A percentile compares a stretch with the other conserved stretches of the same genome.
Conservation (phyloP, 2,797 vertebrate genomes). For the Spizella passerina region DNA sequence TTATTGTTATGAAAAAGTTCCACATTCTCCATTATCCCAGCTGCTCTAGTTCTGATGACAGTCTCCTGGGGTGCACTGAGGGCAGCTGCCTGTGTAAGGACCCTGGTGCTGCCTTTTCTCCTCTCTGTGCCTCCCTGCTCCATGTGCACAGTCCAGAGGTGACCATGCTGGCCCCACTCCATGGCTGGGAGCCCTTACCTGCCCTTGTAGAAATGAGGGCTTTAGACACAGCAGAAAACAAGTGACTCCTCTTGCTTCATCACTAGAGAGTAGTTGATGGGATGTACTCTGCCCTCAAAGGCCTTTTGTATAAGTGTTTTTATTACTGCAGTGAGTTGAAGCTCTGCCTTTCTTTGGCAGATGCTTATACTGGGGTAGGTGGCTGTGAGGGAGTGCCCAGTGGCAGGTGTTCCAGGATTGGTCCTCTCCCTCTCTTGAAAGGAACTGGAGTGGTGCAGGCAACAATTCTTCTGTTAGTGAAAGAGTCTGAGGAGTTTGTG, state of each 20-base stretch:
- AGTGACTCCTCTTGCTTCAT: background rate
- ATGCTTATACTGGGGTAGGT: background rate
- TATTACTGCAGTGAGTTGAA: background rate
- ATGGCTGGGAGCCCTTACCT: background rate
- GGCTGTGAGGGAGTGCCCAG: background rate
- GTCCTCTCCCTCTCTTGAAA: background rate
- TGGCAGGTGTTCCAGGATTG: background rate
- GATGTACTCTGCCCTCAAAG: background rate
- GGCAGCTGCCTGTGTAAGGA: background rate
- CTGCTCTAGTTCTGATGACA: background rate
- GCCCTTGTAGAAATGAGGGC: background rate
- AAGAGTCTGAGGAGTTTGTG: background rate
- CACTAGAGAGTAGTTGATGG: background rate
- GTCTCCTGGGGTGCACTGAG: background rate
- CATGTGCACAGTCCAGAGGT: rapidly evolving
- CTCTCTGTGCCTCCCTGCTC: rapidly evolving
- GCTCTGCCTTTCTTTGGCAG: background rate
- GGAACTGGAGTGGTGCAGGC: background rate
- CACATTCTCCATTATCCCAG: background rate
- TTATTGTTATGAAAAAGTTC: background rate
- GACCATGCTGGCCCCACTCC: rapidly evolving
- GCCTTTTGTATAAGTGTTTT: background rate
- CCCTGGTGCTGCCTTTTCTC: background rate
- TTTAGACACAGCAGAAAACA: background rate
- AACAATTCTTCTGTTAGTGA: background rate